Base-by-base conservation (phyloP, 2,113 vertebrate genomes). In the Beaufortia kweichowensis region DNA sequence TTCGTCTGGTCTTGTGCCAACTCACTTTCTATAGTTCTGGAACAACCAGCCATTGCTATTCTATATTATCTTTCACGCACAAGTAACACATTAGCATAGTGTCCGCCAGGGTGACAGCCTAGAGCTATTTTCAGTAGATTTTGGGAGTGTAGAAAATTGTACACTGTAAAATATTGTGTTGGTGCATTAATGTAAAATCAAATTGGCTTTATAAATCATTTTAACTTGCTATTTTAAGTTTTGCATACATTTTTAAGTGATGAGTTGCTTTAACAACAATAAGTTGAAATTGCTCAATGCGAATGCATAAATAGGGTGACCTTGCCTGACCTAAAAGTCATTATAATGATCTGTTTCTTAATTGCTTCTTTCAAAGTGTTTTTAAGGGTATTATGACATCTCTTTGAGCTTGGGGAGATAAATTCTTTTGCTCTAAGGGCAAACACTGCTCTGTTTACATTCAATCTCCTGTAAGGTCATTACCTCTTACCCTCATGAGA, bases 11-110 rank as follows among this genome's bases (percentile, higher is more conserved):
- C 19, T 61, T 24, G 50, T 61, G 61, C 29, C 35, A 68, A 57
- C 21, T 55, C 41, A 56, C 29, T 50, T 21, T 35, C 19, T 61
- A 15, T 31, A 56, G 68, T 14, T n/a, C 29, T 19, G 29, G 23
- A 43, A 67, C 55, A 55, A 61, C 21, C 68, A 46, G 61, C 19
- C 56, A 53, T 43, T 62, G 46, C 15, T 3, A 29, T 41, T 61
- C 55, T 59, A 41, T 43, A 80, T 68, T 75, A 75, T 79, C 70
- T 61, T 39, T 41, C 26, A 19, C 4, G 41, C 15, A n/a, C 33
- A 28, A 70, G 66, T 24, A 53, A 43, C 43, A 70, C 56, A 55
- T 70, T 69, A 70, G 28, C 65, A 67, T 60, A 68, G 35, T 48
- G 35, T 21, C 64, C 2, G 33, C 23, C 61, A 53, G 29, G n/a